A percentile compares a stretch with the other conserved stretches of the same genome.
Conservation (phyloP, 2,888 invertebrate species). For the Anarsia innoxiella region DNA sequence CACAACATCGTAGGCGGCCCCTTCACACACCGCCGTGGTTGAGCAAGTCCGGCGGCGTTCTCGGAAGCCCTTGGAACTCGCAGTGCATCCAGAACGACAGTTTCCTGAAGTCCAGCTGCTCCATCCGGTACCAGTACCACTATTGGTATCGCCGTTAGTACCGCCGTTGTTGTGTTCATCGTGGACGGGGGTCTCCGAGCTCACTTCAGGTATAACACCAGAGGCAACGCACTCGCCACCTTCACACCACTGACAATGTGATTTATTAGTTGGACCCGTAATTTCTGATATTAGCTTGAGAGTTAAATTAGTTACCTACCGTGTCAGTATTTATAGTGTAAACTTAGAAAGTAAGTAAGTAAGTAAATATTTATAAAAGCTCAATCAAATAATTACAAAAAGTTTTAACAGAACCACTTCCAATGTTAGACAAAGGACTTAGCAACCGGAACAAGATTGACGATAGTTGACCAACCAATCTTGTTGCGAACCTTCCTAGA, state of each 20-base stretch:
- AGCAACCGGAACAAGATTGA: too few relatives aligned
- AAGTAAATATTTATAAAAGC: too few relatives aligned
- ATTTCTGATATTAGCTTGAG: too few relatives aligned
- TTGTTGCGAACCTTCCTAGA: too few relatives aligned
- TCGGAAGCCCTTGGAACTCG: constrained; percentile 76
- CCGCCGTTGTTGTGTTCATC: constrained; percentile 57
- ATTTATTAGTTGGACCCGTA: constrained; percentile 10
- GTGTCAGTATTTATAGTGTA: too few relatives aligned
- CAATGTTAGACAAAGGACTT: too few relatives aligned
- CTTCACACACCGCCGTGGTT: constrained; percentile 75
- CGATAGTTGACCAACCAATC: too few relatives aligned
- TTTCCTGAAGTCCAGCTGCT: constrained; percentile 75
- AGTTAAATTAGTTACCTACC: too few relatives aligned
- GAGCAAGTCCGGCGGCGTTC: constrained; percentile 75
- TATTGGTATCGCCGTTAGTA: constrained; percentile 35
- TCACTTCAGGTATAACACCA: constrained; percentile 30
- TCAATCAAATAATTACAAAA: too few relatives aligned
- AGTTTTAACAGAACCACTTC: too few relatives aligned
- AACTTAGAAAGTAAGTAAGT: too few relatives aligned
- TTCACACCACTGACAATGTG: constrained; percentile 75
- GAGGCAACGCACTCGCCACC: constrained; percentile 77
- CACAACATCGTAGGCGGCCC: constrained; percentile 77
- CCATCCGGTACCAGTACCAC: constrained; percentile 75
- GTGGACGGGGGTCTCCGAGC: constrained; percentile 14
- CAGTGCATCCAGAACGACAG: constrained; percentile 81